Base-by-base conservation (phyloP, 2,888 invertebrate genomes). In the Xestia sexstrigata region DNA sequence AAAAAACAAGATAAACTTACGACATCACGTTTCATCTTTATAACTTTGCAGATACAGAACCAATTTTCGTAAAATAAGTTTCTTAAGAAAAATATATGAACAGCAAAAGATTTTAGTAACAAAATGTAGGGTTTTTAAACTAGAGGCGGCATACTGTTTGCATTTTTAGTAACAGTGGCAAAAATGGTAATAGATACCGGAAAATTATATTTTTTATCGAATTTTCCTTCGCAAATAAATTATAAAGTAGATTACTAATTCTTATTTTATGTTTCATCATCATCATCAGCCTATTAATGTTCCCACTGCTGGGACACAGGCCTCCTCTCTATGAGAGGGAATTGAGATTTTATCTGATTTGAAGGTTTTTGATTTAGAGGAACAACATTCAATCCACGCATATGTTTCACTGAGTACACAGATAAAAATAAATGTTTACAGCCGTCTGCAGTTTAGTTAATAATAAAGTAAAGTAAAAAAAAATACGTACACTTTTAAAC, bases 21-120 rank as follows among this genome's bases (percentile, higher is more conserved):
- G 55, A 52, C 30, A 49, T 82, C 75, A 60, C 68, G 76, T 76
- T 66, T 30, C 35, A 65, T 74, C 47, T 78, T 80, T 70, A 70
- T 45, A 84, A 68, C 75, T 74, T 58, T 55, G 58, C 20, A 78
- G 62, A 65, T 65, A 71, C 42, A 67, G 20, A 79, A 82, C 39
- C 68, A 68, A 86, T 82, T 88, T 77, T 67, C 68, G 15, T 75
- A 76, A 82, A 75, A 87, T 68, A 26, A 63, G 71, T 77, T 79
- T 79, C 20, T 71, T 65, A 9, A 39, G 45, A 60, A 65, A 63
- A 65, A 70, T 68, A 52, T 26, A 7, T 47, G 13, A n/a, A 35
- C 15, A 66, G 35, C 49, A 66, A 52, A 70, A 74, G 9, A 80
- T 70, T 65, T 55, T 63, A 45, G 17, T 13, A 47, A 66, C 17